A percentile compares a stretch with the other conserved stretches of the same genome.
These are phyloP conservation scores for Elymnias hypermnestra DNA, from an alignment of 1,140 invertebrate species.

Conservation along the genomic window DNA sequence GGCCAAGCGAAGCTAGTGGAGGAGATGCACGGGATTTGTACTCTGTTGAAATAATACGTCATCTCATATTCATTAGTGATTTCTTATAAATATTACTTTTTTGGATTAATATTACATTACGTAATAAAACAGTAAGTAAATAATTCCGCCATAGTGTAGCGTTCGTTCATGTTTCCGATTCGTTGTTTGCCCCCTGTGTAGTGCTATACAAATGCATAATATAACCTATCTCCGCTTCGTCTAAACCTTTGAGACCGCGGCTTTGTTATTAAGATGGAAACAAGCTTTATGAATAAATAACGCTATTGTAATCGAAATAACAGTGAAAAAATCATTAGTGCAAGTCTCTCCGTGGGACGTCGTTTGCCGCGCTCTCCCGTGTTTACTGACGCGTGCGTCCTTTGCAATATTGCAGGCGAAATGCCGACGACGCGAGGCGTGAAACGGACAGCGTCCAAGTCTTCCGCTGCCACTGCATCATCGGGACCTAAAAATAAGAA, in stretches of 20 bases:
- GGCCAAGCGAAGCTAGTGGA: conserved; percentile 60
- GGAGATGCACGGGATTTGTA: conserved; percentile 63
- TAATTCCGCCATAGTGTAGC: conserved; percentile 20
- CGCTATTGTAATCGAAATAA: conserved; percentile 57
- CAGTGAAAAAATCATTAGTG: conserved; percentile 57
- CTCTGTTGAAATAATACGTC: conserved; percentile 69
- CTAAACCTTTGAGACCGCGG: conserved; percentile 61
- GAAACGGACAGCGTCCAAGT: conserved; percentile 66
- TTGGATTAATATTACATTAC: conserved; percentile 36
- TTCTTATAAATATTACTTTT: conserved; percentile 43
- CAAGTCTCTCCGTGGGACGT: conserved; percentile 32
- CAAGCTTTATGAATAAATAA: conserved; percentile 40
- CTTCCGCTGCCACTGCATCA: conserved; percentile 44
- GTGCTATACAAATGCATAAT: conserved; percentile 71
- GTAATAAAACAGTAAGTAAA: conserved; percentile 62
- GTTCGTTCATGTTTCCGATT: conserved; percentile 32
- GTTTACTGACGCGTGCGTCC: conserved; percentile 67
- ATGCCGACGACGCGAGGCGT: conserved; percentile 68
- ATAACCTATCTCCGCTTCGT: conserved; percentile 68
- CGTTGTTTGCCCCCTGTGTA: conserved; percentile 65
- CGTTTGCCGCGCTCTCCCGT: conserved; percentile 56
- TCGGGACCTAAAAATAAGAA: conserved; percentile 65
- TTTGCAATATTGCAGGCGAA: conserved; percentile 66
- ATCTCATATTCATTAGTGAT: conserved; percentile 57
- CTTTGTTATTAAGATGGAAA: conserved; percentile 57